phyloP scores from a whole-genome alignment of 2,888 invertebrate genomes.

The Drosophila greeni region DNA sequence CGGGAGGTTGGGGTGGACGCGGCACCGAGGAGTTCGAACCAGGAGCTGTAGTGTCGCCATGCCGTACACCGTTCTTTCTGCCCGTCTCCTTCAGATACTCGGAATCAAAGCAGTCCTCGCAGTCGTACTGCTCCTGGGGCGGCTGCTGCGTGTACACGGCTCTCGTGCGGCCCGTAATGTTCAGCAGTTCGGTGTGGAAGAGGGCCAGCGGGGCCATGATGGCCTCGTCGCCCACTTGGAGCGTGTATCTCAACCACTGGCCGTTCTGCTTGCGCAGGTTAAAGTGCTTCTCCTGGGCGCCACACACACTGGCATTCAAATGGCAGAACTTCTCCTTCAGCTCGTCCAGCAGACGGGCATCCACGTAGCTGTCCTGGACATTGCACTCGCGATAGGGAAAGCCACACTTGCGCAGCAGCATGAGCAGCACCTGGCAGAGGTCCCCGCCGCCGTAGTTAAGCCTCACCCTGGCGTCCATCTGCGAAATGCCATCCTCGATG shows the following conservation, averaged over 20 bases:
- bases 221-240: slow-evolving; percentile 92
- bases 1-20: slow-evolving; percentile 77
- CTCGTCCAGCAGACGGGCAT: slow-evolving; percentile 88
- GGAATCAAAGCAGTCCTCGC: slow-evolving; percentile 96
- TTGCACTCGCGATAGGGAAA: slow-evolving; percentile 93
- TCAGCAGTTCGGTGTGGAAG: slow-evolving; percentile 91
- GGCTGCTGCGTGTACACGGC: slow-evolving; percentile 82
- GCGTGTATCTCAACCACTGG: slow-evolving; percentile 85
- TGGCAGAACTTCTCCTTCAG: slow-evolving; percentile 95
- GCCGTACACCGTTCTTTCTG: slow-evolving; percentile 63
- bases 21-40: slow-evolving; percentile 72
- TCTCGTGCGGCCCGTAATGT: slow-evolving; percentile 88
- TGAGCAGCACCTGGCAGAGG: slow-evolving; percentile 92
- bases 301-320: slow-evolving; percentile 92
- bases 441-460: slow-evolving; percentile 95
- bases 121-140: slow-evolving; percentile 85
- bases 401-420: slow-evolving; percentile 92
- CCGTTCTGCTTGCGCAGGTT: slow-evolving; percentile 82
- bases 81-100: slow-evolving; percentile 94
- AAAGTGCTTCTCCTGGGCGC: slow-evolving; percentile 90
- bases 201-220: slow-evolving; percentile 93
- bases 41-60: slow-evolving; percentile 23
- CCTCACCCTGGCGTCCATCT: slow-evolving; percentile 88
- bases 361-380: slow-evolving; percentile 84
- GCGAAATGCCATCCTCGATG: slow-evolving; percentile 97